Evolutionary conservation across 2,113 vertebrate species (phyloP).

Genomic region (Larimichthys crocea): DNA sequence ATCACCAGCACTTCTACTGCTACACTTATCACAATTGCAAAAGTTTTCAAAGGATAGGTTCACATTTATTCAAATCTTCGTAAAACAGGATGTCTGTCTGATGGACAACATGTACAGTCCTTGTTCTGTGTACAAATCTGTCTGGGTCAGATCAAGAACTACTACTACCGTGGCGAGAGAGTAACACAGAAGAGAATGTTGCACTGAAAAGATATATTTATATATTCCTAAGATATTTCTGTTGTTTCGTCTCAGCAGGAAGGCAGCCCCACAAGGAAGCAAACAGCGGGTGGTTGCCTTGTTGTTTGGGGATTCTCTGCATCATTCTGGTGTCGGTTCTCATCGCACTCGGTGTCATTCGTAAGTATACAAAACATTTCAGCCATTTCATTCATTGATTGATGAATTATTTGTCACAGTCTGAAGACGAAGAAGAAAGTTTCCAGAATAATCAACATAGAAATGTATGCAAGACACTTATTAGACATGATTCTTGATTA

Average conservation of each 20-base stretch:
- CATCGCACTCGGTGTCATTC: conserved; percentile 7
- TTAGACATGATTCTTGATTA: not conserved
- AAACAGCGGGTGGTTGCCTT: not conserved
- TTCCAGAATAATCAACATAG: too few relatives aligned
- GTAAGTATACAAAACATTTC: conserved; percentile 44
- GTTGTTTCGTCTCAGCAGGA: not conserved
- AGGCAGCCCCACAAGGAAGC: not conserved
- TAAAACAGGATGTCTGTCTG: too few relatives aligned
- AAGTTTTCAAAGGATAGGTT: too few relatives aligned
- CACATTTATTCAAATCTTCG: too few relatives aligned
- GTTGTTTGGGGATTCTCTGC: conserved; percentile 28
- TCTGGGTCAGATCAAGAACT: too few relatives aligned
- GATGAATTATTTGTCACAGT: not conserved
- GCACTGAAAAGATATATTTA: not conserved
- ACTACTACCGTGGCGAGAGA: not conserved
- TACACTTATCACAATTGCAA: too few relatives aligned
- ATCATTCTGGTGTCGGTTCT: conserved; percentile 17
- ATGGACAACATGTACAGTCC: not conserved
- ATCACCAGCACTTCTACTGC: too few relatives aligned
- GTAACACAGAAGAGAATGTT: not conserved
- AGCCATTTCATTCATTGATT: not conserved
- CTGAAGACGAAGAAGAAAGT: not conserved
- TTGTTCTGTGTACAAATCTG: too few relatives aligned
- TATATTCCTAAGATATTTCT: not conserved
- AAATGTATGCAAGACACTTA: too few relatives aligned